Base-by-base conservation (phyloP, 2,797 vertebrate species). In the Delichon dasypus region DNA sequence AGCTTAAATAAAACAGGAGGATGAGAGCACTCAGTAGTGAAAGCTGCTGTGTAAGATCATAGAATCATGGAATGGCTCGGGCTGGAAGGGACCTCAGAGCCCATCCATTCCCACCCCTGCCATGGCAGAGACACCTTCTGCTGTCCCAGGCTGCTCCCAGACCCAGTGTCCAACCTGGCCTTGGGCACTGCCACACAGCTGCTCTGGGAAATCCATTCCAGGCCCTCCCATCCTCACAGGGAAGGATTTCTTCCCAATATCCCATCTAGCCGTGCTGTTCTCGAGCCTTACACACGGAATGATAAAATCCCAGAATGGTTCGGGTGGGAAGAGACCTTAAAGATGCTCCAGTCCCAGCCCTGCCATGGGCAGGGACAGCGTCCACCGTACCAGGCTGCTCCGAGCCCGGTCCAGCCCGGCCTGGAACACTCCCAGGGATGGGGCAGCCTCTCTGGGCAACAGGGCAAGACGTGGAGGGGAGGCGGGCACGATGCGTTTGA, bases 361-460 rank as follows among this genome's bases (percentile, higher is more conserved):
- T 54, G 54, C 65, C 65, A 2, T 1, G 42, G 45, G 58, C 53
- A 57, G 36, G 36, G 27, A 25, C 60, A 16, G 3, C 44, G 11
- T 4, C 11, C 53, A 2, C n/a, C 1, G 29, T 0, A 0, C 9
- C 53, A 2, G 75, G 32, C 0, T 16, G 84, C 44, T 50, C 12
- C 57, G 1, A 44, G 48, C 73, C 25, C 64, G 16, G 40, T 7
- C 16, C 70, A 21, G 16, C 32, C 75, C 1, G 45, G 76, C 67
- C 85, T 7, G 6, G 32, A 4, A 1, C 44, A 1, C 27, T 25
- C 2, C 18, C 60, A 2, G 67, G n/a, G 47, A 23, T 3, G 54
- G 45, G 38, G 16, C 71, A 32, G 61, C 61, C 13, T 6, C 62
- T 23, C 27, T 3, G 54, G 62, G n/a, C 62, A 18, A 1, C 61